Conservation (phyloP, 2,797 vertebrate genomes). For the Aphelocoma californica region DNA sequence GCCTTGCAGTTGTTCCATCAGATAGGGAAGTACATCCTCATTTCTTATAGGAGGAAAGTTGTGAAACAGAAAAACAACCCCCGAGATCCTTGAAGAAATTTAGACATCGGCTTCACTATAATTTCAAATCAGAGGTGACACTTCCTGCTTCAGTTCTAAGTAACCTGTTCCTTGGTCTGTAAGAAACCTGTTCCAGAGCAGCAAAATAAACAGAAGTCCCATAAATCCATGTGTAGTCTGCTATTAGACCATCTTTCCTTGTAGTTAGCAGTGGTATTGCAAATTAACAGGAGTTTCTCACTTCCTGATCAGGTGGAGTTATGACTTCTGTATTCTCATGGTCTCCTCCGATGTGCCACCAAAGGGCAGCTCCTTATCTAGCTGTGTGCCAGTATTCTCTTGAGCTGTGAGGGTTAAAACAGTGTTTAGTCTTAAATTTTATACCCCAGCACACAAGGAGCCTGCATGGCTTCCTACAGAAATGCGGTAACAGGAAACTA, state of each 20-base stretch:
- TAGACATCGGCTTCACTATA: accelerated
- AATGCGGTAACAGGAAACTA: neutral
- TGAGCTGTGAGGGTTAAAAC: neutral
- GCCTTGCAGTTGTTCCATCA: neutral
- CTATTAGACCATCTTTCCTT: neutral
- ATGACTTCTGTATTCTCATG: accelerated
- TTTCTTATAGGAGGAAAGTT: neutral
- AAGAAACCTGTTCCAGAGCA: neutral
- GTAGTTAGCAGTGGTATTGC: neutral
- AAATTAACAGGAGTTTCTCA: neutral
- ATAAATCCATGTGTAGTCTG: neutral
- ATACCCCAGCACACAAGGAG: neutral
- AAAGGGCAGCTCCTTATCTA: neutral
- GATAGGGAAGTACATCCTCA: neutral
- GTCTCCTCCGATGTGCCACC: accelerated
- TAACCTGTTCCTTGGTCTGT: neutral
- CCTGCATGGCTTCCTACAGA: neutral
- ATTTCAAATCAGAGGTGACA: neutral
- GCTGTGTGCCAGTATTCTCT: neutral
- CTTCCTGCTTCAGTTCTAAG: neutral
- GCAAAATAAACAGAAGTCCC: neutral
- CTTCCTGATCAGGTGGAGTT: neutral
- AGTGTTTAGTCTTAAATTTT: neutral
- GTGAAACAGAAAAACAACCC: neutral
- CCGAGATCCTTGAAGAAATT: neutral